Evolutionary conservation across 2,113 vertebrate species (phyloP).

Genomic region (Ceyx melanurus): DNA sequence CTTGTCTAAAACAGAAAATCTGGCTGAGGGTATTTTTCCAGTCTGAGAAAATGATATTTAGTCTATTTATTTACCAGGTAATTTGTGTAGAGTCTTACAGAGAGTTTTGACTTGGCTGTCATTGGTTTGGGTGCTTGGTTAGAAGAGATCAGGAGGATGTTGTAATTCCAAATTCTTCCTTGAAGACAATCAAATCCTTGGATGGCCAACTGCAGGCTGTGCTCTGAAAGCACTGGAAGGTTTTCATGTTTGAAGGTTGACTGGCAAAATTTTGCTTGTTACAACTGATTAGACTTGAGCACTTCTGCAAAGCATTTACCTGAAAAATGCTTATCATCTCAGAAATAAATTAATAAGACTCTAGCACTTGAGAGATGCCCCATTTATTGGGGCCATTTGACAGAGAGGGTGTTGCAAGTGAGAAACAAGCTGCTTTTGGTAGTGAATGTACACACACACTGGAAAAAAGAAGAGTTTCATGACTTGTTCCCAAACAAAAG

Average conservation of each 20-base stretch:
- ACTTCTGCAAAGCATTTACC: not conserved
- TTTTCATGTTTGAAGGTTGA: not conserved
- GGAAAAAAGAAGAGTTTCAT: not conserved
- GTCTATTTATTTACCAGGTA: not conserved
- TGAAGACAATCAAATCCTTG: not conserved
- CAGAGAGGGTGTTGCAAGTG: not conserved
- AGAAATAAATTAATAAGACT: not conserved
- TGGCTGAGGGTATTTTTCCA: conserved; percentile 30
- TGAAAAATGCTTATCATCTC: not conserved
- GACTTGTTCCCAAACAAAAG: not conserved
- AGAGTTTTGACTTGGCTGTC: not conserved
- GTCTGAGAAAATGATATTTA: conserved; percentile 36
- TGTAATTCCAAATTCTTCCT: not conserved
- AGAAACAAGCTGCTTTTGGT: not conserved
- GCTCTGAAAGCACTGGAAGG: not conserved
- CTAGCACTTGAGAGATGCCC: not conserved
- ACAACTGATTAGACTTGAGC: not conserved
- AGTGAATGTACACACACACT: not conserved
- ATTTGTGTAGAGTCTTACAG: not conserved
- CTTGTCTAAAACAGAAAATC: conserved; percentile 44
- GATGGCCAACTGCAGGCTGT: not conserved
- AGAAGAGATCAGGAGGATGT: not conserved
- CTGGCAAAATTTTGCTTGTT: not conserved
- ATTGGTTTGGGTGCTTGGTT: not conserved
- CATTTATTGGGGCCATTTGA: not conserved